A percentile compares a stretch with the other conserved stretches of the same genome.
phyloP scores from a whole-genome alignment of 1,140 invertebrate species.

The Drosophila saltans region DNA sequence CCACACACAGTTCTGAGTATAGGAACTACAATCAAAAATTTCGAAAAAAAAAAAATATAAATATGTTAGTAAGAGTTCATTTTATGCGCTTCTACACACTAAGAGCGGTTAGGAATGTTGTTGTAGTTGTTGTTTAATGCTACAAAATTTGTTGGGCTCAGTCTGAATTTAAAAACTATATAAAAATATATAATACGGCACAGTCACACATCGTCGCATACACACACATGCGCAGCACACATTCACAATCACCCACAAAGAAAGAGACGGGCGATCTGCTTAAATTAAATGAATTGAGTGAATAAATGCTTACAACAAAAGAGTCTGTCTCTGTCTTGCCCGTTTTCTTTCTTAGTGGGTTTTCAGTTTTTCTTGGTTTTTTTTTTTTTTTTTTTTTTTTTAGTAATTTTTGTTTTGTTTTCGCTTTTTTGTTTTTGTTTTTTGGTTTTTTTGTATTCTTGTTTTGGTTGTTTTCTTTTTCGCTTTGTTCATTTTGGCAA shows the following conservation, averaged over 20 bases:
- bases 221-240: slow-evolving; percentile 20
- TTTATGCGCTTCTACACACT: slow-evolving; percentile 42
- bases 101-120: slow-evolving; percentile 48
- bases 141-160: slow-evolving; percentile 35
- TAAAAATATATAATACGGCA: slow-evolving; percentile 1
- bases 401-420: neutral
- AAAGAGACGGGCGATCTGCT: slow-evolving; percentile 36
- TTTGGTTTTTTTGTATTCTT: neutral
- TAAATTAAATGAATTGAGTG: slow-evolving; percentile 56
- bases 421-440: slow-evolving; percentile 2
- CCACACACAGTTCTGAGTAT: slow-evolving; percentile 26
- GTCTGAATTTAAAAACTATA: slow-evolving; percentile 37
- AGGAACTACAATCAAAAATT: slow-evolving; percentile 59
- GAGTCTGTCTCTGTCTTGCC: slow-evolving; percentile 29
- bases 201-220: slow-evolving; percentile 41
- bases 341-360: slow-evolving; percentile 40
- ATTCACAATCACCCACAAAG: slow-evolving; percentile 24
- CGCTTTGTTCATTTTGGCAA: slow-evolving; percentile 50
- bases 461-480: neutral
- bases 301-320: slow-evolving; percentile 66
- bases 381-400: neutral
- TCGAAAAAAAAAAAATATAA: slow-evolving; percentile 23
- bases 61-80: slow-evolving; percentile 22
- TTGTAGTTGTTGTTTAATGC: slow-evolving; percentile 42
- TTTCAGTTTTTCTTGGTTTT: slow-evolving; percentile 10